Conservation (phyloP, 2,797 vertebrate species). For the Hippopotamyrus pictus region DNA sequence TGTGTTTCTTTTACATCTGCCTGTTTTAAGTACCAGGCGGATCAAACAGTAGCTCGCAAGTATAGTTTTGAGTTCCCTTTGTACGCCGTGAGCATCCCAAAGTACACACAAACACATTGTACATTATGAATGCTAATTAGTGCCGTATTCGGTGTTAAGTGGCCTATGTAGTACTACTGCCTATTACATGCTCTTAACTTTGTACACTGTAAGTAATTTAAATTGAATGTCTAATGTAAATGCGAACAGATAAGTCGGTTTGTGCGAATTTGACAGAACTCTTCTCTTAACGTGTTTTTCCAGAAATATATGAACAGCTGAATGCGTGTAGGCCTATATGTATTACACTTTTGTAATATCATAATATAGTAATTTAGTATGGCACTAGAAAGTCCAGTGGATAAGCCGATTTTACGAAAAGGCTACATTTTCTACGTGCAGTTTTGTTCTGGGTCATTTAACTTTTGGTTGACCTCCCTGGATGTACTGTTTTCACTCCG, state of each 20-base stretch:
- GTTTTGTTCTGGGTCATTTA: neutral
- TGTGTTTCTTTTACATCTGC: neutral
- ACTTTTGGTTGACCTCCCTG: neutral
- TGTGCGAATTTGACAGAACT: neutral
- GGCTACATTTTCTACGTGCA: neutral
- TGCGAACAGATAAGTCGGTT: neutral
- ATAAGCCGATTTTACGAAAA: neutral
- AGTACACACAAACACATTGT: neutral
- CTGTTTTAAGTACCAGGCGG: neutral
- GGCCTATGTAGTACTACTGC: neutral
- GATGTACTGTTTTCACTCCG: neutral
- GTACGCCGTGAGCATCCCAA: neutral
- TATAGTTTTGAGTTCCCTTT: neutral
- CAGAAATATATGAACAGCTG: neutral
- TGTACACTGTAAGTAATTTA: neutral
- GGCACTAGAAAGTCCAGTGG: neutral
- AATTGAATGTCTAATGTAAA: neutral
- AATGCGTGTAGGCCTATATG: neutral
- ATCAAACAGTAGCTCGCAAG: neutral
- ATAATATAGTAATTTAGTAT: neutral
- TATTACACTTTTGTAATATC: neutral
- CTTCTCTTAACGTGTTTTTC: neutral
- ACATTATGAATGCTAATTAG: neutral
- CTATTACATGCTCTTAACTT: neutral
- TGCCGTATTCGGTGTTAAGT: neutral